Base-by-base conservation (phyloP, 2,888 invertebrate genomes). In the Eurois occulta region DNA sequence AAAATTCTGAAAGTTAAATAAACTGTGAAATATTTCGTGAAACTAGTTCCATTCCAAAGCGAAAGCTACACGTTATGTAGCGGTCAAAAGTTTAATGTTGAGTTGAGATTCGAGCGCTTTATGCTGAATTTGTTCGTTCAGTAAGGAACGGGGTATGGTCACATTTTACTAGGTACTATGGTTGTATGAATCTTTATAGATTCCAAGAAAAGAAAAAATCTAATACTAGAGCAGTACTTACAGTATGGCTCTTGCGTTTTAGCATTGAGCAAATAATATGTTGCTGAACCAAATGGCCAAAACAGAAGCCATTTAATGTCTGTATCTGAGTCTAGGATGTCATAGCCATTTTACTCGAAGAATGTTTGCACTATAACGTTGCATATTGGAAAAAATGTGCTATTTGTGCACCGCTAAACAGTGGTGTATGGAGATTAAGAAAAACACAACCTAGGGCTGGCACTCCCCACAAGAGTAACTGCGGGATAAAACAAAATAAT, bases 1-100 rank as follows among this genome's bases (percentile, higher is more conserved):
- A 72, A 75, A 85, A 73, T 70, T 67, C 58, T 35, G 55, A 58
- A 85, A 85, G 72, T 83, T 81, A 75, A 66, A 81, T 75, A 81
- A 76, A 81, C 86, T 75, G 81, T 75, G 52, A 73, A 83, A 85
- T 71, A 81, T 81, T 77, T 83, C 60, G 60, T 58, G 77, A 41
- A 83, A 86, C 86, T 76, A 85, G 66, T 85, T 76, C 52, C 72
- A 67, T 76, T 81, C 11, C 70, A 60, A 67, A 85, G 76, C 48
- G 62, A 67, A 71, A 76, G 48, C 67, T 81, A 73, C 72, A 81
- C 46, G 73, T 85, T 76, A 71, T 72, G 71, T 73, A 73, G 82
- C 71, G 77, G 82, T 86, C 81, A 68, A 73, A 85, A 75, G 81
- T 85, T 84, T 52, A 32, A 75, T 75, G 75, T 80, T 72, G 35